Evolutionary conservation across 2,888 invertebrate genomes (phyloP), one percentile per base, ranked within the genome.

Genomic region (Papilio demoleus): DNA sequence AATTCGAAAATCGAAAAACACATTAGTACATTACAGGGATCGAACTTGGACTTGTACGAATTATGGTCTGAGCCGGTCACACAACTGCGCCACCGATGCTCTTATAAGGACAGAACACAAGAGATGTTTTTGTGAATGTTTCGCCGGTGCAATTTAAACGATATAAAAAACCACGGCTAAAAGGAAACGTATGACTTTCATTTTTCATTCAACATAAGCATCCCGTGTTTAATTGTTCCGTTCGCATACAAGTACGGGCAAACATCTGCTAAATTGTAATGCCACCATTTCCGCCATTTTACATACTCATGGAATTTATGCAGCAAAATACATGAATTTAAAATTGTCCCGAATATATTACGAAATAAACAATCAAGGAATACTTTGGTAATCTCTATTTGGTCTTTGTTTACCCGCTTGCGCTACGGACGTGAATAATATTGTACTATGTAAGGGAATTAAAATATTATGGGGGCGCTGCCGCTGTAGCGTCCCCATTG

Each of bases 201-300:
- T 24, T 53, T n/a, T 27, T 53, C 53, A n/a, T 56, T 31, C 31
- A 56, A 11, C 53, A 56, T n/a, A 31, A 31, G 53, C 53, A 53
- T 53, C 53, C 53, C 31, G 53, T 56, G n/a, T 31, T 31, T 56
- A 17, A 56, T 56, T 56, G 31, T 56, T 31, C 53, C 53, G 31
- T 31, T 56, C 14, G n/a, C 53, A 56, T 31, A 22, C 53, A 56
- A 56, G n/a, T 56, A 31, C 53, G 53, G 8, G n/a, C 9, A 56
- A 53, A 56, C 53, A 56, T 56, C 53, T 56, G 53, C 53, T 17
- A 31, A 56, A 31, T 31, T 17, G 27, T 31, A 31, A 56, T 56
- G 53, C 31, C 31, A 31, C 9, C 53, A 6, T 27, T 27, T 56
- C 53, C 31, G 53, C 53, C 17, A 17, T 0, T 17, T 31, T 56